Base-by-base conservation (phyloP, 2,888 invertebrate species). In the Leptopilina myrica region DNA sequence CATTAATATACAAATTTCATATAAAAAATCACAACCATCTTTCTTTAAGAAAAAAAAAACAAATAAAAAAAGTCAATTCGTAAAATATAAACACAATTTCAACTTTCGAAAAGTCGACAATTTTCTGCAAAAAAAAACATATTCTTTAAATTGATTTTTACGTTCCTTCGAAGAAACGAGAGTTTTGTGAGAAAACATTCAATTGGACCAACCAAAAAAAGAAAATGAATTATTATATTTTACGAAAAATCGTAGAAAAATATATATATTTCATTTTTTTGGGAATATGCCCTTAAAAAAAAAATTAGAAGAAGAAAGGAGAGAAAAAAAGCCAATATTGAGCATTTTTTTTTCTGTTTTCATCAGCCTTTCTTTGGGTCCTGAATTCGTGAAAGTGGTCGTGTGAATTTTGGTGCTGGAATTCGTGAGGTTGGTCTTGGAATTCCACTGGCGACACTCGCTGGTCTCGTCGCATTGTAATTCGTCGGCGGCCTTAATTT, bases 341-440 rank as follows among this genome's bases (percentile, higher is more conserved):
- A 33, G 56, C 49, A 49, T 49, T 49, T 33, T n/a, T 12, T 33
- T 56, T 20, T 20, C 20, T 20, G 20, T 20, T 20, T 73, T 73
- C 12, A 56, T 73, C 56, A 73, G 40, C 73, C 73, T 73, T 73
- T 73, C 33, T 73, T 73, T 56, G 12, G 56, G 14, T 73, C 73
- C 9, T 14, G 73, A 40, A 73, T 73, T 73, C 73, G 73, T 56
- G 73, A 73, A 53, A 56, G 26, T 62, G 88, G 82, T 75, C 88
- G 87, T 40, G 85, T 59, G 53, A 86, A 80, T 82, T 85, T 87
- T 9, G 88, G 88, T 9, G 85, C 91, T 76, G 91, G 91, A 80
- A 91, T 91, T 26, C 91, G 89, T 8, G 91, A 91, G 12, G 89
- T 86, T 53, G 91, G 91, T 86, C 91, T 88, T 62, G 91, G 91